Base-by-base conservation (phyloP, 1,140 invertebrate genomes). In the Copidosoma floridanum region DNA sequence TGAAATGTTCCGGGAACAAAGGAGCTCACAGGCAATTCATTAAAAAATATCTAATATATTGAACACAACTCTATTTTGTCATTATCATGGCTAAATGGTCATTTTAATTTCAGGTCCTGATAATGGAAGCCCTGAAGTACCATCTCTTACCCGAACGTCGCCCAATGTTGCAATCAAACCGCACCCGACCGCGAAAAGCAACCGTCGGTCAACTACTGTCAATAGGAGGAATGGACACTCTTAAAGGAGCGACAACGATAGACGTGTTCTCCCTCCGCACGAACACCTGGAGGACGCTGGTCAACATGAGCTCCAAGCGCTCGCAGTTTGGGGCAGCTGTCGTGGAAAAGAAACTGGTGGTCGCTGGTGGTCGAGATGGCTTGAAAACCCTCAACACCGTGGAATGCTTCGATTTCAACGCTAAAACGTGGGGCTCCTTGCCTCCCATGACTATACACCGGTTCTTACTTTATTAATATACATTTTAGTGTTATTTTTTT, bases 51-150 rank as follows among this genome's bases (percentile, higher is more conserved):
- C 11, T 46, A 14, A 14, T 14, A 44, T 12, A 21, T 41, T 38
- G 1, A n/a, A n/a, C n/a, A 24, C 35, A 50, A 50, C n/a, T 50
- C 4, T 32, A 35, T 35, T 20, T 20, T 8, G 11, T 23, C 7
- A 24, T 44, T 37, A 29, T 37, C 16, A 46, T 46, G 21, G 5
- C 26, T 18, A 18, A 8, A 23, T 50, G 24, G 7, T 14, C 0
- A 11, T n/a, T 58, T 23, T 53, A 4, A 8, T 56, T 41, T 1
- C 29, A 63, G 61, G 26, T 91, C 65, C 80, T 97, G 32, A 89
- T 97, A 50, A 92, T 96, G 86, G 94, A 97, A 78, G 94, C 94
- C 29, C 85, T 95, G 57, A 95, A 94, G 71, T 96, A 94, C 84
- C 93, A 95, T 76, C 79, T 96, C 14, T 74, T 96, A 55, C 93